These are phyloP conservation scores for Nipponia nippon DNA, from an alignment of 2,113 vertebrate genomes.

Conservation along the genomic window DNA sequence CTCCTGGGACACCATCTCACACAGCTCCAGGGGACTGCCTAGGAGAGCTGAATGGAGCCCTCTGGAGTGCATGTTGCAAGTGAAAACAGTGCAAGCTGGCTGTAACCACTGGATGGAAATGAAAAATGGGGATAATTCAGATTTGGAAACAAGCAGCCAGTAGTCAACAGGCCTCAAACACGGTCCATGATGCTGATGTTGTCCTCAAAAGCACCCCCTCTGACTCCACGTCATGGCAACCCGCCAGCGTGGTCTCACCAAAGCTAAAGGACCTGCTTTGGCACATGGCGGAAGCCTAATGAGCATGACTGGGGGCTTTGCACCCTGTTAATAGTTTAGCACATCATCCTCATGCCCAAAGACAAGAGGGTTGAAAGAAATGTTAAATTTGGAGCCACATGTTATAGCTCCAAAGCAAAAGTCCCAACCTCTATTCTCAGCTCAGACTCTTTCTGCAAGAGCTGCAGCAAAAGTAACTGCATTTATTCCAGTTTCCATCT, in stretches of 20 bases:
- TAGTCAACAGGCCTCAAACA: not conserved
- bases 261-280: not conserved
- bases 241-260: not conserved
- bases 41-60: not conserved
- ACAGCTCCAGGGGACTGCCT: not conserved
- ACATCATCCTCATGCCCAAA: not conserved
- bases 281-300: not conserved
- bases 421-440: not conserved
- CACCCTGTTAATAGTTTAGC: not conserved
- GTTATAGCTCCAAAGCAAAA: not conserved
- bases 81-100: not conserved
- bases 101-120: not conserved
- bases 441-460: not conserved
- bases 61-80: not conserved
- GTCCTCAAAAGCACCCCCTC: accelerated
- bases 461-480: not conserved
- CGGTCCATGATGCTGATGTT: not conserved
- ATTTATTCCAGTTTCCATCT: not conserved
- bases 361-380: not conserved
- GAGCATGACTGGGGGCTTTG: not conserved
- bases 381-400: not conserved
- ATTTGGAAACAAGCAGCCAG: not conserved
- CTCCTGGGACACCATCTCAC: not conserved
- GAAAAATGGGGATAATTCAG: not conserved
- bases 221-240: not conserved